Evolutionary conservation across 2,888 invertebrate species (phyloP), one percentile per base, ranked within the genome.

Genomic region (Mythimna vitellina): DNA sequence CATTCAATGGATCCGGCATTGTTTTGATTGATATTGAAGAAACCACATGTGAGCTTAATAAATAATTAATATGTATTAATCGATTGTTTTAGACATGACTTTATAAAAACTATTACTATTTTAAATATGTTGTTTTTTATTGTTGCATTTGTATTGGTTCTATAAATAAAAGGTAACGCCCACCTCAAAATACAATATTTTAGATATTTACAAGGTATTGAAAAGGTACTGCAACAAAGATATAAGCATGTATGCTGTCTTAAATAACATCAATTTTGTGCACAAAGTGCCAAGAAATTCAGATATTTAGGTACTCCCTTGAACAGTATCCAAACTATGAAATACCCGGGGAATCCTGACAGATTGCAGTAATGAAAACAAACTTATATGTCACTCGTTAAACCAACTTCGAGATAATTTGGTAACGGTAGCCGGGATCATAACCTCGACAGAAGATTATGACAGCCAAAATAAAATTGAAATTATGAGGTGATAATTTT

Each of bases 371-470:
- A 67, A 29, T 46, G 54, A 57, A 46, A 71, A 65, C 25, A 65
- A 65, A 57, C 29, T 51, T 38, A 49, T 51, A 66, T 20, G 14
- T 32, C 14, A 42, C 32, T 29, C 3, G 17, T 61, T 46, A 29
- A 71, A 53, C 10, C 49, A 56, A 46, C 17, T 73, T 58, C 25
- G n/a, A 61, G 60, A 49, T 68, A 12, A 79, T 65, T 66, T 65
- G 42, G 51, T 51, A 61, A 12, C 17, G 3, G 51, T 12, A 58
- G 57, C 38, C 42, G 46, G 75, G 46, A 73, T 65, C 60, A 64
- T 53, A 61, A 77, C 69, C 71, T 61, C 49, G 35, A 22, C 2
- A 46, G n/a, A 64, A 63, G 62, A 76, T 76, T 62, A 53, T 51
- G 7, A 53, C 57, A 35, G 35, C 29, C n/a, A 20, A 29, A 29